A percentile compares a stretch with the other conserved stretches of the same genome.
Evolutionary conservation across 2,797 vertebrate species (phyloP).

Genomic region (Alectoris magna): DNA sequence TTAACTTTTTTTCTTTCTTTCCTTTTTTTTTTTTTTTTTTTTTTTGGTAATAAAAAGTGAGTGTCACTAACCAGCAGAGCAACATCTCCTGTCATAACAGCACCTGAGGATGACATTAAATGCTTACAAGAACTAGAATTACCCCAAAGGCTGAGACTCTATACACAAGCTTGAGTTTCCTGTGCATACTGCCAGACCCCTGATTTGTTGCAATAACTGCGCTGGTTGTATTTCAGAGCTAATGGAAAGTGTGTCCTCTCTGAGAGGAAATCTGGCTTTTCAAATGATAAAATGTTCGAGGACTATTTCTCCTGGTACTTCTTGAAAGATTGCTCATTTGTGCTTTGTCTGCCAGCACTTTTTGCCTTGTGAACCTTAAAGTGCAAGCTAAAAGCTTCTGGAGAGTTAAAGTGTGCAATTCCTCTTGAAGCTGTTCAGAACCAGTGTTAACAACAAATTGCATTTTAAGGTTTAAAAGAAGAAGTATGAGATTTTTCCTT

Average conservation of each 20-base stretch:
- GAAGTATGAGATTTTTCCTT: not conserved
- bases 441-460: not conserved
- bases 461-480: not conserved
- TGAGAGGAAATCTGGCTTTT: constrained; percentile 12
- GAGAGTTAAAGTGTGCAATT: not conserved
- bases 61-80: not conserved
- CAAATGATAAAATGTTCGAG: constrained; percentile 8
- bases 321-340: not conserved
- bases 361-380: not conserved
- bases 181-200: not conserved
- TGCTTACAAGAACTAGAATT: not conserved
- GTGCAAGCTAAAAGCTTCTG: not conserved
- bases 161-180: not conserved
- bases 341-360: not conserved
- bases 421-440: not conserved
- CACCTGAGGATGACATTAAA: not conserved
- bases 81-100: not conserved
- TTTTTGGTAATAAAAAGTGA: not conserved
- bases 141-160: not conserved
- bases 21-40: too few species aligned
- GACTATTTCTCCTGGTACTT: not conserved
- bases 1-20: not conserved
- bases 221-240: not conserved
- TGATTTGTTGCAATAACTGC: not conserved
- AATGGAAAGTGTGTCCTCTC: not conserved